Percentiles rank a stretch among this genome's conserved stretches.
These are phyloP conservation scores for Parambassis ranga DNA, from an alignment of 2,797 vertebrate species.

Conservation along the genomic window DNA sequence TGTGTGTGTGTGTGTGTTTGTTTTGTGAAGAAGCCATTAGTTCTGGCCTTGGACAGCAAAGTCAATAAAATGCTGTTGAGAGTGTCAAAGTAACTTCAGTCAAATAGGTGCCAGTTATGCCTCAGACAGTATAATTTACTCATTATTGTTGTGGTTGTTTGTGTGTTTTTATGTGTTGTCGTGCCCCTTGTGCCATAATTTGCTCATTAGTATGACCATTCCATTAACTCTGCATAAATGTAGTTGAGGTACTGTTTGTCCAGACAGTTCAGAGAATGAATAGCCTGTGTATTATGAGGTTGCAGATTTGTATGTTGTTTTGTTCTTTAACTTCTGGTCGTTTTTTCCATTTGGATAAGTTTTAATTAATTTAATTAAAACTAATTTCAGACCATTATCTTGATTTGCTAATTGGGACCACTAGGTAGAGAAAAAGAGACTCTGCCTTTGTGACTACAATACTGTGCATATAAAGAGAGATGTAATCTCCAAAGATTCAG, in stretches of 20 bases:
- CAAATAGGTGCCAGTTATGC: conserved; percentile 41
- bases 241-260: neutral
- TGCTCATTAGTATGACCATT: conserved; percentile 5
- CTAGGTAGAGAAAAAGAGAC: neutral
- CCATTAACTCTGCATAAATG: conserved; percentile 13
- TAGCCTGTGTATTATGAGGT: neutral
- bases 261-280: neutral
- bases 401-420: conserved; percentile 38
- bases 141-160: conserved; percentile 14
- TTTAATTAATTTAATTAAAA: conserved; percentile 44
- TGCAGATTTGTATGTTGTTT: neutral
- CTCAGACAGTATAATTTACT: conserved; percentile 33
- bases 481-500: conserved; percentile 28
- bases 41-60: conserved; percentile 33
- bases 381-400: conserved; percentile 31
- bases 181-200: conserved; percentile 27
- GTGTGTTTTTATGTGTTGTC: conserved; percentile 20
- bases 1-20: conserved; percentile 8
- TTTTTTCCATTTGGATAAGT: conserved; percentile 18
- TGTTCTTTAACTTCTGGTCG: neutral
- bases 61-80: conserved; percentile 47
- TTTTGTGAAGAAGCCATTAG: conserved; percentile 48
- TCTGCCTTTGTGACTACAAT: conserved; percentile 1
- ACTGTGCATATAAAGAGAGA: conserved; percentile 1
- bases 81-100: conserved; percentile 42